Base-by-base conservation (phyloP, 1,140 invertebrate genomes). In the Micrasema longulum region DNA sequence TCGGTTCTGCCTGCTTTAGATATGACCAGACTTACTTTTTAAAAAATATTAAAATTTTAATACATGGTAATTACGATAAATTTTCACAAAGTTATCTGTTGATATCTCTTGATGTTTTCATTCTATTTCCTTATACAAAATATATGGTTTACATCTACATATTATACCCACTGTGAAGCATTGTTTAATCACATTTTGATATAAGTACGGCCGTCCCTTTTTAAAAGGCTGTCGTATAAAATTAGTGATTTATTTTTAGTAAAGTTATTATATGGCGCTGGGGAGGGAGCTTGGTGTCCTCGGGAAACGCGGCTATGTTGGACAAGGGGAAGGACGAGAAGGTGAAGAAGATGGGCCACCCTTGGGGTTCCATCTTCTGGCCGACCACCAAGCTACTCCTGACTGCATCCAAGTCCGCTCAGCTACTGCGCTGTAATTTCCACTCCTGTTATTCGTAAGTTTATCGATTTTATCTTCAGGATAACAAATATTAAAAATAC, bases 211-310 rank as follows among this genome's bases (percentile, higher is more conserved):
- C 10, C 38, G 10, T 41, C 38, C n/a, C 1, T 41, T 10, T 41
- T 11, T 41, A 1, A 1, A 41, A 11, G 10, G 10, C 38, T 41
- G 38, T 11, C n/a, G 38, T 41, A 1, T 41, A 41, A 41, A n/a
- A n/a, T n/a, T n/a, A n/a, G 10, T 45, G 14, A 35, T 57, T 57
- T n/a, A 0, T 10, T 43, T 68, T 9, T 41, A 76, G 74, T n/a
- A 69, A 69, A 65, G 60, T 76, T 11, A 66, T 67, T 22, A 67
- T 76, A 20, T 76, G 74, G 74, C 47, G 67, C 43, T 70, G 71
- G 74, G 71, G 70, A 38, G 74, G 74, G 7, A 22, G 41, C 1
- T 26, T 72, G 31, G 66, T 76, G 14, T 50, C 52, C 6, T 70
- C 62, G 2, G 36, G 67, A 26, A 18, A n/a, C 23, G 23, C 71